Evolutionary conservation across 2,888 invertebrate species (phyloP).

Genomic region (Mimas tiliae): DNA sequence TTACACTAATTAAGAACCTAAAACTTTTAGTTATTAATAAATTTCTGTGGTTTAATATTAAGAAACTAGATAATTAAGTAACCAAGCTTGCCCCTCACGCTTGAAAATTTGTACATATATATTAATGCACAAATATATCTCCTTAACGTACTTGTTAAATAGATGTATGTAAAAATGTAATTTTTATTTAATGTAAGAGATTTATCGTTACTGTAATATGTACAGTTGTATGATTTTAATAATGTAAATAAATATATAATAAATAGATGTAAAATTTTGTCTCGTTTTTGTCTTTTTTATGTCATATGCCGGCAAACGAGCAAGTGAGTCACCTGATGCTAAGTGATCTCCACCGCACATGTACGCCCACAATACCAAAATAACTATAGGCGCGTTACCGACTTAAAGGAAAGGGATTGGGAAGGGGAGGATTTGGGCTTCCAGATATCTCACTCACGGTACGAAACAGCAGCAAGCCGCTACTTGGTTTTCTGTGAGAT

Average conservation of each 20-base stretch:
- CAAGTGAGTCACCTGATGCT: too few relatives aligned
- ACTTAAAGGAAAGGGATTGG: too few relatives aligned
- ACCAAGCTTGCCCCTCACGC: constrained; percentile 79
- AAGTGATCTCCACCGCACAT: too few relatives aligned
- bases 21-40: neutral
- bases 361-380: too few relatives aligned
- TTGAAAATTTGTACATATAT: constrained; percentile 75
- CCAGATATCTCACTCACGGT: too few relatives aligned
- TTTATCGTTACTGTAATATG: constrained; percentile 41
- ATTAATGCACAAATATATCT: constrained; percentile 67
- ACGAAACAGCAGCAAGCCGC: too few relatives aligned
- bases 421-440: too few relatives aligned
- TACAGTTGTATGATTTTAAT: constrained; percentile 77
- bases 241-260: constrained; percentile 78
- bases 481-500: too few relatives aligned
- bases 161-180: constrained; percentile 71
- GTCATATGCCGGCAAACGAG: too few relatives aligned
- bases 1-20: neutral
- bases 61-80: constrained; percentile 36
- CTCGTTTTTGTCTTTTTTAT: constrained; percentile 4
- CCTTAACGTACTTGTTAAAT: constrained; percentile 62
- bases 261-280: constrained; percentile 71
- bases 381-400: too few relatives aligned
- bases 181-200: constrained; percentile 77
- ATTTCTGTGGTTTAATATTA: constrained; percentile 5